Base-by-base conservation (phyloP, 2,797 vertebrate genomes). In the Neostethus bicornis region DNA sequence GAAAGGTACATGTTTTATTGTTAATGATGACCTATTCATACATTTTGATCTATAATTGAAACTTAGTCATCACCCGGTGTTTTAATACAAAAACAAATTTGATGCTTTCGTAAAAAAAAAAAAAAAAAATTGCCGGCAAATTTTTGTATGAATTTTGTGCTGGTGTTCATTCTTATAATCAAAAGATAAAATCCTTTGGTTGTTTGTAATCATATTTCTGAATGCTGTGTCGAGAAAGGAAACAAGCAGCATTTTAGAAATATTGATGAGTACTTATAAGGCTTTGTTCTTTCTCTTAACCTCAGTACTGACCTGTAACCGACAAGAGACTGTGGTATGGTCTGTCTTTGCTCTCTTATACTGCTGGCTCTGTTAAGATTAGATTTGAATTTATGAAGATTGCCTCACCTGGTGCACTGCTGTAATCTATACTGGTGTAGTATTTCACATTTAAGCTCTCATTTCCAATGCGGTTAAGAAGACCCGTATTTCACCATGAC, bases 381-480 rank as follows among this genome's bases (percentile, higher is more conserved):
- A 96, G 94, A 94, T 95, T 93, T 94, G 94, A 93, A 98, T 98
- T 96, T 96, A 97, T 98, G 95, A 94, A 95, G 95, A 96, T 96
- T 95, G 94, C 92, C 93, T 94, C 90, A 95, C 94, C 94, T 94
- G 91, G 82, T 85, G 85, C 89, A 75, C 84, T 72, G 87, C 88
- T 81, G 90, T 92, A 95, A 95, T 92, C 94, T 92, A 81, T 83
- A 92, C 92, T 79, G 80, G 89, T 38, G 70, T 90, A 92, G 94
- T 94, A 93, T 94, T 94, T 96, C 95, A 93, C 91, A 75, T 92
- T 90, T 91, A 92, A 89, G 83, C 88, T 93, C 93, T 94, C 93
- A 92, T 94, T 95, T 92, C 83, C 83, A 92, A 94, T 91, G 93
- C 92, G 88, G 94, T 94, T 93, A 90, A 91, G 93, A 93, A 73